These are phyloP conservation scores for Nomada ferruginata DNA, from an alignment of 2,888 invertebrate species.

Conservation along the genomic window DNA sequence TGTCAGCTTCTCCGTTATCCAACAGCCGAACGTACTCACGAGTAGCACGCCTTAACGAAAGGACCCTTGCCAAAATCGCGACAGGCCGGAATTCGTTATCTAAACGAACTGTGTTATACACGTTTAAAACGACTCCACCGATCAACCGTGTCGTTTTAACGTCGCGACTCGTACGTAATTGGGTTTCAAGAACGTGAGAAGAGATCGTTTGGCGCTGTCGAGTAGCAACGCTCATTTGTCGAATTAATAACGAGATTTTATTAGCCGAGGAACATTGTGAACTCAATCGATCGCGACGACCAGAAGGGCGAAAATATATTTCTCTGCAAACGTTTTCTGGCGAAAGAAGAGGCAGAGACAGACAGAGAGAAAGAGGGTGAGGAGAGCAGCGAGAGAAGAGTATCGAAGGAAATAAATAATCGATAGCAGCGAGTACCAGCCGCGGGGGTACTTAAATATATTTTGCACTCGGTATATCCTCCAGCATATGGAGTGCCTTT, in stretches of 20 bases:
- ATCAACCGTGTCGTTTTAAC: not conserved
- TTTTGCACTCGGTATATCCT: constrained; percentile 64
- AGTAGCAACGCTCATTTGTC: constrained; percentile 18
- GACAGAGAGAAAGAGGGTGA: not conserved
- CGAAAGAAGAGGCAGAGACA: constrained; percentile 12
- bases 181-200: constrained; percentile 56
- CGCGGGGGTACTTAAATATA: constrained; percentile 62
- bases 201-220: constrained; percentile 13
- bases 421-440: constrained; percentile 60
- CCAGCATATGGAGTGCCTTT: constrained; percentile 11
- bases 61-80: not conserved
- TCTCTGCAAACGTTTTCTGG: constrained; percentile 47
- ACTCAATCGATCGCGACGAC: constrained; percentile 48
- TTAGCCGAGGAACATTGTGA: constrained; percentile 23
- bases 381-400: not conserved
- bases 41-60: not conserved
- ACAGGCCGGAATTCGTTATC: constrained; percentile 48
- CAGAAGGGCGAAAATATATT: constrained; percentile 59
- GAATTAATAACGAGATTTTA: constrained; percentile 54
- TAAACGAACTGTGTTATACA: constrained; percentile 32
- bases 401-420: constrained; percentile 64
- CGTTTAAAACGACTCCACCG: not conserved
- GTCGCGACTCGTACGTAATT: constrained; percentile 15
- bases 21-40: not conserved
- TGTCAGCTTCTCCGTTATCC: constrained; percentile 33